Evolutionary conservation across 1,140 invertebrate genomes (phyloP).

Genomic region (Hyposmocoma kahamanoa): DNA sequence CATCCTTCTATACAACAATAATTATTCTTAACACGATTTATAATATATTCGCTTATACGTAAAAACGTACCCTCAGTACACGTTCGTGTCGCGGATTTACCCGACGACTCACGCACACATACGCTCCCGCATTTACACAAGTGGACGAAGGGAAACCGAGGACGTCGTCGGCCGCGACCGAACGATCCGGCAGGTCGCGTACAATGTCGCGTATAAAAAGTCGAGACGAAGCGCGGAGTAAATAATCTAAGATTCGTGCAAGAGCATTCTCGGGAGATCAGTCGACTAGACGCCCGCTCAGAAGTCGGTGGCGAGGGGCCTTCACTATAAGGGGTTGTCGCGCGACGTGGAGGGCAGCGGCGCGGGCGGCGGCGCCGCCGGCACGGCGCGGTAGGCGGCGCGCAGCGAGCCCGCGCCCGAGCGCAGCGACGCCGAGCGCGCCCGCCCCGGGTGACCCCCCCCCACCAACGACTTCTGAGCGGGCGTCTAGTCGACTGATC

Average conservation of each 20-base stretch:
- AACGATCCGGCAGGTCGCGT: too few relatives aligned
- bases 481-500: neutral
- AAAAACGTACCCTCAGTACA: slow-evolving; percentile 40
- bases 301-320: slow-evolving; percentile 27
- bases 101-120: too few relatives aligned
- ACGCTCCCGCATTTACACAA: too few relatives aligned
- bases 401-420: slow-evolving; percentile 14
- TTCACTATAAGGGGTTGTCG: slow-evolving; percentile 54
- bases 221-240: neutral
- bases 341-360: slow-evolving; percentile 28
- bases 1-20: slow-evolving; percentile 17
- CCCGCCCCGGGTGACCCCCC: slow-evolving; percentile 16
- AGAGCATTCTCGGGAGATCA: slow-evolving; percentile 29
- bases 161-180: too few relatives aligned
- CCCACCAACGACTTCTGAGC: slow-evolving; percentile 4
- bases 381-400: slow-evolving; percentile 15
- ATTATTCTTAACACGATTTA: slow-evolving; percentile 18
- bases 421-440: neutral
- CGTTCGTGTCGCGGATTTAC: too few relatives aligned
- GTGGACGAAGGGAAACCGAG: slow-evolving; percentile 19
- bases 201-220: neutral
- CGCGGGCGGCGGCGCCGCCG: slow-evolving; percentile 8
- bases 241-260: slow-evolving; percentile 1
- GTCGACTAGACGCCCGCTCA: too few relatives aligned
- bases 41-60: slow-evolving; percentile 38